Base-by-base conservation (phyloP, 2,888 invertebrate species). In the Dorcus parallelipipedus region DNA sequence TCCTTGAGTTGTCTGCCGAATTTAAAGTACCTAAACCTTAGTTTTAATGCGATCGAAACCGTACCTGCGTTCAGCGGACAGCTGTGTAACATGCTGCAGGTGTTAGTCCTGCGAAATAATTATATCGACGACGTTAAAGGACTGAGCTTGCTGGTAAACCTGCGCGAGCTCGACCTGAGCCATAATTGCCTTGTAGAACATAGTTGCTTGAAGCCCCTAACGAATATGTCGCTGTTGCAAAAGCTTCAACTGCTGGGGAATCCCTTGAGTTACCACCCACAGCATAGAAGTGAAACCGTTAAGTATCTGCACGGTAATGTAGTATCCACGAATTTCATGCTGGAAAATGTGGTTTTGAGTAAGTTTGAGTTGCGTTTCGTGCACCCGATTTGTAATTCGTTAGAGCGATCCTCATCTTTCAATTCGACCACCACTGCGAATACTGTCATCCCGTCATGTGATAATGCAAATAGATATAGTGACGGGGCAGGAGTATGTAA, bases 171-270 rank as follows among this genome's bases (percentile, higher is more conserved):
- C 48, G 86, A 88, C 76, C 70, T 88, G 42, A 83, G 85, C 0
- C 82, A 83, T 52, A 88, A 88, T 71, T 86, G 83, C 68, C 72
- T 88, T 54, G 69, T 83, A n/a, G 83, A 86, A 61, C 87, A 88
- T 71, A 75, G 78, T 14, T 74, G 75, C 39, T 73, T 88, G 8
- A 76, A 80, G 68, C 82, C 84, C 9, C 66, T 88, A 9, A 80
- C 82, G 51, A 79, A 80, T 45, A 76, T 87, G 63, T 74, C 81
- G 2, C 78, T 81, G 0, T 74, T 87, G 3, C 76, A 81, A 52
- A 82, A 80, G 73, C 69, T 88, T 17, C 83, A 81, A 65, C 75
- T 88, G 9, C 79, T 79, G 62, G 84, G 84, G 5, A 87, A 88
- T 78, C 87, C 88, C 0, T 68, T 88, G 14, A 80, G 81, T 52